Conservation (phyloP, 1,140 invertebrate species). For the Nebria ingens region DNA sequence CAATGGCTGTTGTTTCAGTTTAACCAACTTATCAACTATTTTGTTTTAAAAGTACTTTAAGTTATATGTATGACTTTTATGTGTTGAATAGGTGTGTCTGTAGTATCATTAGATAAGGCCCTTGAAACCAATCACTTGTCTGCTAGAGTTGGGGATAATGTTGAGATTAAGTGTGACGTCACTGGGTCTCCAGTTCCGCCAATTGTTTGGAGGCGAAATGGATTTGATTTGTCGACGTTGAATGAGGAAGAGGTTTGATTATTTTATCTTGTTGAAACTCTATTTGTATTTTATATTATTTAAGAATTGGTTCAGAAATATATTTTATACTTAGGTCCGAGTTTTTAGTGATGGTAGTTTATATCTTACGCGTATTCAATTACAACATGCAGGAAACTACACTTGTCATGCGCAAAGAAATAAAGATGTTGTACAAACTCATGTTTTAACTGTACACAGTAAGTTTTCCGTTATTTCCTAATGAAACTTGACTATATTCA, state of each 20-base stretch:
- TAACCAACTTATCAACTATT: no score
- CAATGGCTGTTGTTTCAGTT: constrained; percentile 6
- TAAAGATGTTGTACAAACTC: constrained; percentile 64
- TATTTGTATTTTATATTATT: constrained; percentile 10
- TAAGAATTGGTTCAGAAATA: constrained; percentile 28
- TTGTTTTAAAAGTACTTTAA: no score
- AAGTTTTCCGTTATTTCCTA: constrained; percentile 42
- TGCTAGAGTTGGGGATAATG: constrained; percentile 62
- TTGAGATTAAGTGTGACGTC: constrained; percentile 72
- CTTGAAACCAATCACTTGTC: constrained; percentile 58
- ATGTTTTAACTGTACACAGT: constrained; percentile 67
- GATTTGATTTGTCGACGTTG: constrained; percentile 51
- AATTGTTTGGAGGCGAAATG: constrained; percentile 62
- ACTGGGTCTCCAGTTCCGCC: constrained; percentile 58
- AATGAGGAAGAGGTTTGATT: constrained; percentile 51
- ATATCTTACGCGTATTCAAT: constrained; percentile 62
- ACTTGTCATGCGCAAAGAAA: constrained; percentile 67
- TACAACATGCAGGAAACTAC: constrained; percentile 72
- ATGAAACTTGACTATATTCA: no score
- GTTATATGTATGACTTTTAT: no score
- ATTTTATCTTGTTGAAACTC: constrained; percentile 7
- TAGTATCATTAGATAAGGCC: constrained; percentile 62
- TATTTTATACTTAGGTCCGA: no score
- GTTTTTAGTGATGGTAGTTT: constrained; percentile 65
- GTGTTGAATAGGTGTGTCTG: constrained; percentile 56